These are phyloP conservation scores for Alca torda DNA, from an alignment of 2,797 vertebrate species.

Conservation along the genomic window DNA sequence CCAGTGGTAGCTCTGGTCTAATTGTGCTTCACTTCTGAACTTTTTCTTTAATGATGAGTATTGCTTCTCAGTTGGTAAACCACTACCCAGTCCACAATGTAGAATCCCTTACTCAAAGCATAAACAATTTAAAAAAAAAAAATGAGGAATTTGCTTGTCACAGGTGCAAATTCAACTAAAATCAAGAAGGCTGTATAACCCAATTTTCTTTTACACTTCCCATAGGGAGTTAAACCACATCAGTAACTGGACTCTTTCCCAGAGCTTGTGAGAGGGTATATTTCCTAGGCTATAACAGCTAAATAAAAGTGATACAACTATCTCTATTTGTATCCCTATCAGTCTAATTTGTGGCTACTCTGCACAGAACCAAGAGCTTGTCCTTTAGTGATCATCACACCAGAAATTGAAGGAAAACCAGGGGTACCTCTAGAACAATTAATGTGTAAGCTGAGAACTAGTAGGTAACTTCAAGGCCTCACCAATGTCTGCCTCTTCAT, in stretches of 20 bases:
- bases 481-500: neutral
- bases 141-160: neutral
- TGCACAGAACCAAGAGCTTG: neutral
- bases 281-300: neutral
- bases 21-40: neutral
- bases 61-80: conserved; percentile 2
- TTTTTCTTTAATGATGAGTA: conserved; percentile 12
- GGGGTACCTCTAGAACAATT: neutral
- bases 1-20: neutral
- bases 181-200: neutral
- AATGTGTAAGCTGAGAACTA: neutral
- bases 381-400: neutral
- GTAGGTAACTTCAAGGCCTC: neutral
- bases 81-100: neutral
- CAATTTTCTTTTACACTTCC: neutral
- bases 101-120: neutral
- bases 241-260: neutral
- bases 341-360: neutral
- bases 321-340: neutral
- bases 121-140: neutral
- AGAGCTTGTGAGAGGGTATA: neutral
- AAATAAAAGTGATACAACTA: neutral
- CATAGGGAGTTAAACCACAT: neutral
- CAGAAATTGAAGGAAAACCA: neutral
- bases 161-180: neutral